A percentile compares a stretch with the other conserved stretches of the same genome.
Evolutionary conservation across 2,888 invertebrate genomes (phyloP).

Genomic region (Lapara coniferarum): DNA sequence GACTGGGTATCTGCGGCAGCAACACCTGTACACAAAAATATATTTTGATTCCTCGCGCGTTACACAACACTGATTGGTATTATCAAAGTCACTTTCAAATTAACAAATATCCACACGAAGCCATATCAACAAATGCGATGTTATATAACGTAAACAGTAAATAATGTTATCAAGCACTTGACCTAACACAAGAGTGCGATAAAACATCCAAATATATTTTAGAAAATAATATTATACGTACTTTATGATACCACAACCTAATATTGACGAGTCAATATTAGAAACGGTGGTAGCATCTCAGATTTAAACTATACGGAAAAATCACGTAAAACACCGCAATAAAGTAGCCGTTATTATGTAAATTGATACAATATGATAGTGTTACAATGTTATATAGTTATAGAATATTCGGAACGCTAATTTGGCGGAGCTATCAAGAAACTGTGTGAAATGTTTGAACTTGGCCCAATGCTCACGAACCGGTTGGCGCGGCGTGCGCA

Average conservation of each 20-base stretch:
- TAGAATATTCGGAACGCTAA: not conserved
- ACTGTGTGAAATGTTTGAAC: constrained; percentile 39
- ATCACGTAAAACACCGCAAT: not conserved
- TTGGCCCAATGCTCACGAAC: constrained; percentile 49
- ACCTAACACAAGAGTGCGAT: constrained; percentile 24
- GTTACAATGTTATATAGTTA: not conserved
- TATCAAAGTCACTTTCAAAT: constrained; percentile 20
- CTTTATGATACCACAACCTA: not conserved
- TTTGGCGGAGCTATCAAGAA: constrained; percentile 9
- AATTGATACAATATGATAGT: too few species aligned
- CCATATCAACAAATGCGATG: constrained; percentile 18
- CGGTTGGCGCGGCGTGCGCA: constrained; percentile 33
- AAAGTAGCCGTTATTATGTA: not conserved
- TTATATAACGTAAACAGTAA: constrained; percentile 23
- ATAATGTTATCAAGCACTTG: constrained; percentile 22
- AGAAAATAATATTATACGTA: not conserved
- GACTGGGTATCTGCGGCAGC: not conserved
- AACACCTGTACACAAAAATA: constrained; percentile 25
- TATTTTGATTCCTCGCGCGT: not conserved
- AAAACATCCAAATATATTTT: constrained; percentile 14
- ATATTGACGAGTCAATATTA: not conserved
- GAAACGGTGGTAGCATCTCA: not conserved
- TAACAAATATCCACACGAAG: constrained; percentile 11
- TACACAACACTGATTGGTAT: constrained; percentile 4
- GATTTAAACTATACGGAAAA: not conserved